Conservation (phyloP, 2,113 vertebrate genomes). For the Accipiter virgatus region DNA sequence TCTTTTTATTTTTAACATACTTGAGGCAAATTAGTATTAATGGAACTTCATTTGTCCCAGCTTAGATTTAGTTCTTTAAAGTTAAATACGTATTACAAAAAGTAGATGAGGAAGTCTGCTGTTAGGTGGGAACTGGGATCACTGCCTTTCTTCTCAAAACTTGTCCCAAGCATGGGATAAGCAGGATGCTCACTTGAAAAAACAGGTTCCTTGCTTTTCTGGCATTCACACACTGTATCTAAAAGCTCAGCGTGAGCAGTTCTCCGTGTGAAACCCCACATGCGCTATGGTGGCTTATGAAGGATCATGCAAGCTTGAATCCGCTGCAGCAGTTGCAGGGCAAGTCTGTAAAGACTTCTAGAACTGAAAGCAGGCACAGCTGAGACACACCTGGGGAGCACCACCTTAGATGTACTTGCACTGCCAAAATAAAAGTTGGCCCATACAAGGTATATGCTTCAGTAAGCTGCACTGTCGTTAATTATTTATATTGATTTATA, state of each 20-base stretch:
- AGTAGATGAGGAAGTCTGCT: not conserved
- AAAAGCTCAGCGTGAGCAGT: not conserved
- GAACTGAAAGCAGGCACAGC: not conserved
- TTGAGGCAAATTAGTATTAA: not conserved
- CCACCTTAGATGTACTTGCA: too few relatives aligned
- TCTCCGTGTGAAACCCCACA: not conserved
- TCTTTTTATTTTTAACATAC: not conserved
- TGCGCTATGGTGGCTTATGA: accelerated
- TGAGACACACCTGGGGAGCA: not conserved
- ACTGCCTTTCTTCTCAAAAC: not conserved
- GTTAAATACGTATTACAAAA: not conserved
- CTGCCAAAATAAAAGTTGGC: not conserved
- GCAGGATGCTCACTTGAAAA: not conserved
- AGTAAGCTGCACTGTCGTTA: not conserved
- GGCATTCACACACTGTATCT: not conserved
- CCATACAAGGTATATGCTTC: not conserved
- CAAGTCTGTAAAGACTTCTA: not conserved
- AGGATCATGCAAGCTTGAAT: not conserved
- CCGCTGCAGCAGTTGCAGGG: not conserved
- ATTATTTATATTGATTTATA: not conserved
- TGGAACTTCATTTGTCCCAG: not conserved
- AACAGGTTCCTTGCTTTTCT: not conserved
- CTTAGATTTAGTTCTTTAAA: not conserved
- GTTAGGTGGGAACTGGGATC: not conserved
- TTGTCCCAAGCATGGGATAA: not conserved